A percentile compares a stretch with the other conserved stretches of the same genome.
phyloP scores from a whole-genome alignment of 2,113 vertebrate genomes.

The Platysteira castanea region DNA sequence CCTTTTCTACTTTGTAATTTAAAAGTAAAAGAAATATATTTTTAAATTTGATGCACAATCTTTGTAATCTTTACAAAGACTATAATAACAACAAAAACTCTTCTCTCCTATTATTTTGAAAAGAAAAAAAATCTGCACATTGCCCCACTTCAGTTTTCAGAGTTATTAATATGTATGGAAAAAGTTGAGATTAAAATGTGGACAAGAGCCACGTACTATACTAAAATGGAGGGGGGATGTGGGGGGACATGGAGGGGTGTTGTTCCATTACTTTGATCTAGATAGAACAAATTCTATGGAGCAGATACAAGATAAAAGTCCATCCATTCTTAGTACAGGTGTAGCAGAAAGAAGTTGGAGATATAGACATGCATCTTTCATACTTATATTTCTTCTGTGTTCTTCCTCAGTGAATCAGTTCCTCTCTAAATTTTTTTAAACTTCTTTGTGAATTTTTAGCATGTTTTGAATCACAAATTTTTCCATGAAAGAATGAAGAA shows the following conservation, averaged over 20 bases:
- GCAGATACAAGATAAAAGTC: not conserved
- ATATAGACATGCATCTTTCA: not conserved
- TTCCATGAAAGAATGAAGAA: not conserved
- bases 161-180: not conserved
- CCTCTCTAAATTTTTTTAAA: not conserved
- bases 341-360: not conserved
- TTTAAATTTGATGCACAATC: not conserved
- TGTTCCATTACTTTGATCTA: not conserved
- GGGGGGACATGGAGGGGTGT: too few relatives aligned
- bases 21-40: not conserved
- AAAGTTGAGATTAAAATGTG: not conserved
- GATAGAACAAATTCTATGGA: not conserved
- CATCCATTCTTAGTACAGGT: not conserved
- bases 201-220: not conserved
- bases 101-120: not conserved
- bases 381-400: not conserved
- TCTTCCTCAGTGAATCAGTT: not conserved
- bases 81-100: not conserved
- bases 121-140: not conserved
- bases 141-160: not conserved
- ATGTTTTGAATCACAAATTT: not conserved
- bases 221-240: fast-evolving
- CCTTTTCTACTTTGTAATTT: not conserved
- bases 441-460: not conserved
- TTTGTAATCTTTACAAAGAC: not conserved